Conservation (phyloP, 2,113 vertebrate genomes). For the Nibea albiflora region DNA sequence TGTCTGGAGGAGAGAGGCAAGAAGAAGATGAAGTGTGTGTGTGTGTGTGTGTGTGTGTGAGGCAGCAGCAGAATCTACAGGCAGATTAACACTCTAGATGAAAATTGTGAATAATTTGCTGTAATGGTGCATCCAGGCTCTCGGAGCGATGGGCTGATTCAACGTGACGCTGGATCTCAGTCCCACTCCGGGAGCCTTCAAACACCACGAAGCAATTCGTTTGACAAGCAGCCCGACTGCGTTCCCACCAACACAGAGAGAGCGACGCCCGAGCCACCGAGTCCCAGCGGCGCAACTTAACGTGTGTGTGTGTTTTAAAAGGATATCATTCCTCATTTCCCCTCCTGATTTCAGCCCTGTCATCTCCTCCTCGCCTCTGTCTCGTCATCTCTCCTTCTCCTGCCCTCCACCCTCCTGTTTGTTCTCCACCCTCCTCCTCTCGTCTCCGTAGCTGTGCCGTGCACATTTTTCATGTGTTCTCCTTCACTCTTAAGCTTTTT, state of each 20-base stretch:
- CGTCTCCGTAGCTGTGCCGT: conserved; percentile 5
- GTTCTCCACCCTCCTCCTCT: not conserved
- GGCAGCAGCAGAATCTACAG: not conserved
- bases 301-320: conserved; percentile 23
- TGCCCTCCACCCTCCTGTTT: conserved; percentile 6
- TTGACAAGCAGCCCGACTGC: conserved; percentile 45
- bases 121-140: conserved; percentile 29
- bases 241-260: conserved; percentile 37
- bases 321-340: conserved; percentile 40
- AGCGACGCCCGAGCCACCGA: conserved; percentile 23
- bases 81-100: conserved; percentile 42
- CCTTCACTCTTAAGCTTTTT: not conserved
- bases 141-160: conserved; percentile 41
- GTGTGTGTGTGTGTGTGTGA: too few species aligned
- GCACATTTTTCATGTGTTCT: conserved; percentile 3
- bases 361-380: conserved; percentile 19
- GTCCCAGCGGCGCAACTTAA: conserved; percentile 46
- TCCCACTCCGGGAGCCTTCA: conserved; percentile 54
- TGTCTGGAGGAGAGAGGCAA: not conserved
- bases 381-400: conserved; percentile 31
- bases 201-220: conserved; percentile 39
- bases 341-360: conserved; percentile 33
- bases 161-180: conserved; percentile 42
- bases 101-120: conserved; percentile 51
- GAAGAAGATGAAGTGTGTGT: not conserved